phyloP scores from a whole-genome alignment of 2,113 vertebrate species.

The Solenodon paradoxus region DNA sequence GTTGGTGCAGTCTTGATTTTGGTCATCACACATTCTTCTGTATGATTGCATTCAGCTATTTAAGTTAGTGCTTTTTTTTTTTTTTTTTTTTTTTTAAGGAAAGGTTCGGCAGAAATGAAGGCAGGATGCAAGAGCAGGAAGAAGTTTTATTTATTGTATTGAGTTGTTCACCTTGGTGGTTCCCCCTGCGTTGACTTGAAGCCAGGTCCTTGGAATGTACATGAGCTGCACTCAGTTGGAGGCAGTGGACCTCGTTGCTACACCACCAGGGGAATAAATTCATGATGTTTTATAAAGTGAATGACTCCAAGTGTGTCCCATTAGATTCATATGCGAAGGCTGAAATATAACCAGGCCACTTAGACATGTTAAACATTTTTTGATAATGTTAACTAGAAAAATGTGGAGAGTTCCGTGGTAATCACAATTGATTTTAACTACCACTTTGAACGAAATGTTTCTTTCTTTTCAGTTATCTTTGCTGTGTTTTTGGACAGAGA shows the following conservation, averaged over 20 bases:
- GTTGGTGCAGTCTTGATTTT: neutral
- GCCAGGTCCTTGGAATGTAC: too few relatives aligned
- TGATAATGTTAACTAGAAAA: conserved; percentile 11
- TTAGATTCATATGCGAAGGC: neutral
- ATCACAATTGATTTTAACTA: neutral
- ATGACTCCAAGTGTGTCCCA: neutral
- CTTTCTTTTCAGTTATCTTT: neutral
- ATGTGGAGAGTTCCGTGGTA: neutral
- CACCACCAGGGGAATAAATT: neutral
- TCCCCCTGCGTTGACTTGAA: too few relatives aligned
- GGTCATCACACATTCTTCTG: neutral
- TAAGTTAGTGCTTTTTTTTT: neutral
- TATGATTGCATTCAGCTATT: neutral
- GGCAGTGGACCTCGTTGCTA: too few relatives aligned
- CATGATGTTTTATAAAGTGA: neutral
- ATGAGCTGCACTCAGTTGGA: too few relatives aligned
- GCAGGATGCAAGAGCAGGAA: too few relatives aligned
- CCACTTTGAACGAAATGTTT: neutral
- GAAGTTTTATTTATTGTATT: too few relatives aligned
- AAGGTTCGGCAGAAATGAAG: too few relatives aligned
- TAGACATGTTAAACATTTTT: neutral
- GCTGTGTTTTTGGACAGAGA: neutral
- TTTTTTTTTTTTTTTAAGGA: too few relatives aligned
- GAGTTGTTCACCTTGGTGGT: too few relatives aligned
- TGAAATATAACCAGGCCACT: neutral